phyloP scores from a whole-genome alignment of 2,797 vertebrate species.

The Chloroceryle inda region DNA sequence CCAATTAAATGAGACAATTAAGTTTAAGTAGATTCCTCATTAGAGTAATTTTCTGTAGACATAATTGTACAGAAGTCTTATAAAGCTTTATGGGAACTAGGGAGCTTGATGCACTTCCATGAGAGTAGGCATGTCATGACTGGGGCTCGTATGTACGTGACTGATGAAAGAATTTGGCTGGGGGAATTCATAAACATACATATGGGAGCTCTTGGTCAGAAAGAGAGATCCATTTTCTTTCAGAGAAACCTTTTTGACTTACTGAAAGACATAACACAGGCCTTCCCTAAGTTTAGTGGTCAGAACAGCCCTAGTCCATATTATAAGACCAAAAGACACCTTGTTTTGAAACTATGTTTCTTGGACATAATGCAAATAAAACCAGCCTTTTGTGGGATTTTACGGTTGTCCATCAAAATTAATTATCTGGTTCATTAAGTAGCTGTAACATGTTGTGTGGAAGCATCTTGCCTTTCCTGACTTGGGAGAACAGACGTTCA shows the following conservation, averaged over 20 bases:
- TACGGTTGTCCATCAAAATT: not conserved
- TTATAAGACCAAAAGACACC: not conserved
- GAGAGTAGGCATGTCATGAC: not conserved
- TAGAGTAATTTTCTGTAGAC: conserved; percentile 43
- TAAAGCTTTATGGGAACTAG: not conserved
- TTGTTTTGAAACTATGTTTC: not conserved
- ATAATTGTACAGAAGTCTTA: not conserved
- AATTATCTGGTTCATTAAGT: not conserved
- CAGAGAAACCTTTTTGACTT: not conserved
- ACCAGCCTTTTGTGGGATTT: not conserved
- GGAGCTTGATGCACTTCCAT: not conserved
- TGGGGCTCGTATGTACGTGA: not conserved
- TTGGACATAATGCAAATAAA: not conserved
- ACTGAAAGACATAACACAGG: not conserved
- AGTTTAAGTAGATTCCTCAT: conserved; percentile 48
- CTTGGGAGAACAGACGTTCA: not conserved
- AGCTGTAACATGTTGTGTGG: not conserved
- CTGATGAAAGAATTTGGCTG: conserved; percentile 16
- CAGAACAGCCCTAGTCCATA: not conserved
- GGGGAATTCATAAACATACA: not conserved
- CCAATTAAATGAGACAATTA: conserved; percentile 61
- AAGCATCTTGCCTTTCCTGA: not conserved
- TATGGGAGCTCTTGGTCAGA: not conserved
- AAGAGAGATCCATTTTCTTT: not conserved
- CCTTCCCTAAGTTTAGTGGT: not conserved